These are phyloP conservation scores for Andrena bicolor DNA, from an alignment of 2,888 invertebrate genomes.

Conservation along the genomic window DNA sequence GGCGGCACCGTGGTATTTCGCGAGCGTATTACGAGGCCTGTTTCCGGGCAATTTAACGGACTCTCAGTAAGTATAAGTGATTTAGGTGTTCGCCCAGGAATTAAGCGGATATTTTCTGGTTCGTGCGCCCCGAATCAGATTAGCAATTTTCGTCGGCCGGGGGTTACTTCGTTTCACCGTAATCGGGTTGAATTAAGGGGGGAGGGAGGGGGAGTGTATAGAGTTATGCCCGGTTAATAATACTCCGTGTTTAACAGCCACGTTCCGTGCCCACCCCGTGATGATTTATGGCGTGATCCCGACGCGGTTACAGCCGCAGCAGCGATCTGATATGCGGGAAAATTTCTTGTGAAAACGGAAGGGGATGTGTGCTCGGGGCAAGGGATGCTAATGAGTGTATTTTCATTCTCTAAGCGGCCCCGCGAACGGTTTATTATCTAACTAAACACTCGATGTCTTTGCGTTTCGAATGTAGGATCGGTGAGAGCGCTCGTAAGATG, in stretches of 20 bases:
- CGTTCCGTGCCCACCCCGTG: not conserved
- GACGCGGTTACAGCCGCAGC: not conserved
- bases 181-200: constrained; percentile 42
- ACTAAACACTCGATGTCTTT: not conserved
- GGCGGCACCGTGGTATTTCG: constrained; percentile 31
- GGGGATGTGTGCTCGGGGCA: not conserved
- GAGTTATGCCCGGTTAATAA: constrained; percentile 26
- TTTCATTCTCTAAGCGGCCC: not conserved
- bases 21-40: constrained; percentile 23
- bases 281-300: not conserved
- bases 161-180: constrained; percentile 34
- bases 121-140: constrained; percentile 25
- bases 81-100: constrained; percentile 39
- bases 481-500: too few species aligned
- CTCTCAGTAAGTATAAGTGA: constrained; percentile 50
- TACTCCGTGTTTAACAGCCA: constrained; percentile 15
- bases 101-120: constrained; percentile 49
- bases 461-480: not conserved
- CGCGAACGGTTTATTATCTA: not conserved
- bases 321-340: not conserved
- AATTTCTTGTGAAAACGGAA: not conserved
- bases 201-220: not conserved
- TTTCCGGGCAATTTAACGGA: constrained; percentile 44
- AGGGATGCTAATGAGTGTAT: too few species aligned
- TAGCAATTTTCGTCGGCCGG: constrained; percentile 35